Evolutionary conservation across 2,797 vertebrate genomes (phyloP), one percentile per base, ranked within the genome.

Genomic region (Paguma larvata): DNA sequence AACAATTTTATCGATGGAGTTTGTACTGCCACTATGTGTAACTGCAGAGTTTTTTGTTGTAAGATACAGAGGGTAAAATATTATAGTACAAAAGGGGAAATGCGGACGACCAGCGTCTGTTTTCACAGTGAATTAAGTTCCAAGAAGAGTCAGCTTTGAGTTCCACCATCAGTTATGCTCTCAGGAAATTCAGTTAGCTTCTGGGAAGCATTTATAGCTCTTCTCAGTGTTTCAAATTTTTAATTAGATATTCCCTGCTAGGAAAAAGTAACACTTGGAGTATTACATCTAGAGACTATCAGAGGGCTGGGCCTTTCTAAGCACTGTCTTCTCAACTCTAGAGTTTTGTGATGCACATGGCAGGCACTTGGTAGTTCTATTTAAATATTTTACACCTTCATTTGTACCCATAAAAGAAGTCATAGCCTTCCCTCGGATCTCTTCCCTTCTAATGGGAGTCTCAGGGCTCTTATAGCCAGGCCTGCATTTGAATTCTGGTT

Each of bases 231-330:
- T 84, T 82, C 25, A 3, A 11, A 63, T 65, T 84, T 95, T 94
- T 93, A 94, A 51, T 79, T 68, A 72, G 68, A 68, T 34, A 41
- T 56, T 65, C 18, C 65, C 19, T 25, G 3, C 53, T 88, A 89
- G 82, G 65, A 27, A 97, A 97, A 95, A 92, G 90, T 88, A 94
- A 83, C 51, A 95, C 93, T 83, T 91, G 38, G 56, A 9, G 70
- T 88, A 93, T 87, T 96, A 30, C 91, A 78, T 88, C 96, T 89
- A 92, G 67, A 94, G 14, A 96, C n/a, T 72, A 87, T 78, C 53
- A 91, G 80, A 97, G 12, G 0, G 14, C n/a, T 27, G 12, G 46
- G 41, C 11, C 7, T 84, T 91, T 90, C 62, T 41, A 62, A 87
- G 41, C 3, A n/a, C 11, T 72, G 41, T 44, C 0, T 82, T 75